These are phyloP conservation scores for Corella eumyota DNA, from an alignment of 23 tunicate genomes.

Conservation along the genomic window DNA sequence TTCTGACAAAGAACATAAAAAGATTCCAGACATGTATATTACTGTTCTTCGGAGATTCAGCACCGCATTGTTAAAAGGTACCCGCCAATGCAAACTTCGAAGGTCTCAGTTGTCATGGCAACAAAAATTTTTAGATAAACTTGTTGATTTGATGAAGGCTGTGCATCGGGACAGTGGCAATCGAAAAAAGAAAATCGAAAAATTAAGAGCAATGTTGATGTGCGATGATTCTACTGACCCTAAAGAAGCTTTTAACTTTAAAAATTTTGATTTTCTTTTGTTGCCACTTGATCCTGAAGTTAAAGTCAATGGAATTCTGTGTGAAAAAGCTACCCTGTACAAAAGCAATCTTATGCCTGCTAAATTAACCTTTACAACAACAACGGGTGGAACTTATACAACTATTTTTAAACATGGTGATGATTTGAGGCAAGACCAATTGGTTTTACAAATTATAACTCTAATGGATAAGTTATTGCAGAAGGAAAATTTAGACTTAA, in stretches of 20 bases:
- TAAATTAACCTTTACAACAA: constrained; percentile 49
- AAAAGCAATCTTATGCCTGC: constrained; percentile 99
- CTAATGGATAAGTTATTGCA: constrained; percentile 91
- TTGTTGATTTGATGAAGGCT: constrained; percentile 37
- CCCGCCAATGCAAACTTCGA: constrained; percentile 42
- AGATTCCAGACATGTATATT: constrained; percentile 60
- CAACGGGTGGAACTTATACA: constrained; percentile 38
- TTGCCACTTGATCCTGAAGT: constrained; percentile 84
- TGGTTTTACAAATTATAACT: constrained; percentile 90
- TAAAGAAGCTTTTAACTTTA: constrained; percentile 13
- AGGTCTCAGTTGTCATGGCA: constrained; percentile 76
- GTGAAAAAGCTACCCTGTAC: constrained; percentile 70
- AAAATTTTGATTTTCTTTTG: constrained; percentile 59
- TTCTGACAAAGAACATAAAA: constrained; percentile 41
- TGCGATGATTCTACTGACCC: constrained; percentile 10
- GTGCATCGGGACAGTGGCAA: constrained; percentile 56
- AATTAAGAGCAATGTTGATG: constrained; percentile 41
- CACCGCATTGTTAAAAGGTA: constrained; percentile 39
- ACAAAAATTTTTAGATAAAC: constrained; percentile 52
- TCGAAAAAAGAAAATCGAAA: constrained; percentile 71
- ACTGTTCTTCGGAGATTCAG: constrained; percentile 74
- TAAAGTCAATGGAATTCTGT: constrained; percentile 66
- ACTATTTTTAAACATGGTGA: constrained; percentile 96
- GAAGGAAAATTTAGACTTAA: constrained; percentile 90
- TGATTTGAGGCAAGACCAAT: constrained; percentile 96